Evolutionary conservation across 2,113 vertebrate species (phyloP).

Genomic region (Elachura formosa): DNA sequence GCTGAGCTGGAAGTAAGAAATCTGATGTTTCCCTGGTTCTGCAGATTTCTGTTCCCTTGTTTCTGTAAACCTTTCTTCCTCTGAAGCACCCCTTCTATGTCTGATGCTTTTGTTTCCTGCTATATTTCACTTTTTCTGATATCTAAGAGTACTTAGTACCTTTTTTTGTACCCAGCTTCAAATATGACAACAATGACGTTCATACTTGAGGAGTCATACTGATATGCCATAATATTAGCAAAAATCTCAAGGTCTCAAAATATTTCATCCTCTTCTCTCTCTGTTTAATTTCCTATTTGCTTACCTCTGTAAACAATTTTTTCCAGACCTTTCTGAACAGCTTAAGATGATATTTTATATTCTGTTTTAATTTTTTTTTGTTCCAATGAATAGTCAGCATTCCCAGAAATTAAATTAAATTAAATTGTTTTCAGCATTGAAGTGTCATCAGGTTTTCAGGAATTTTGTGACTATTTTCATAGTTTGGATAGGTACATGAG

Average conservation of each 20-base stretch:
- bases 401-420: background rate
- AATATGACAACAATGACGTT: background rate
- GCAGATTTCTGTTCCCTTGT: background rate
- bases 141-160: background rate
- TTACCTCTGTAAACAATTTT: background rate
- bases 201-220: background rate
- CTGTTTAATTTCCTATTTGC: background rate
- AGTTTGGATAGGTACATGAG: background rate
- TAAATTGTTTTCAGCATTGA: background rate
- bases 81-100: background rate
- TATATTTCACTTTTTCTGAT: background rate
- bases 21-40: background rate
- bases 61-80: background rate
- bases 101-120: background rate
- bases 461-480: background rate
- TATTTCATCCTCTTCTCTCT: background rate
- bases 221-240: background rate
- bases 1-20: background rate
- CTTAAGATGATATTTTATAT: background rate
- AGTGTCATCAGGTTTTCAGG: background rate
- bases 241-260: background rate
- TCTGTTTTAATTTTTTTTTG: background rate
- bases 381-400: background rate
- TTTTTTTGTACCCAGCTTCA: background rate
- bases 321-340: background rate